A percentile compares a stretch with the other conserved stretches of the same genome.
Evolutionary conservation across 2,888 invertebrate species (phyloP).

Genomic region (Melanostoma scalare): DNA sequence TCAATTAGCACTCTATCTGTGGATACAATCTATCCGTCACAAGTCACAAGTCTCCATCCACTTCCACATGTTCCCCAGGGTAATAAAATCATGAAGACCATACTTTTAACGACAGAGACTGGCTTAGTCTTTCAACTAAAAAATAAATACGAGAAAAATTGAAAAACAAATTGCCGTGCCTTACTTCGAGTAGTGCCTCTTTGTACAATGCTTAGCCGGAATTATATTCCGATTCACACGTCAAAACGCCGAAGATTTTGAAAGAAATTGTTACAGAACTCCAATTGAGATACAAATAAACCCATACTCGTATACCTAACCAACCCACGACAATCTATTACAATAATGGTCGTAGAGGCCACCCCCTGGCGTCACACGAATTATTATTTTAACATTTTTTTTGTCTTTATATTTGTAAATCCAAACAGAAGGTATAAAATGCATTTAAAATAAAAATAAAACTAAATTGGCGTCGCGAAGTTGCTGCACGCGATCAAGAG

Average conservation of each 20-base stretch:
- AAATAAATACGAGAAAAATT: slow-evolving; percentile 16
- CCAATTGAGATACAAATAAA: slow-evolving; percentile 32
- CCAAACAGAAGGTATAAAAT: too few relatives aligned
- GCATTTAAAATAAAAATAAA: too few relatives aligned
- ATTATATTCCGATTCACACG: slow-evolving; percentile 52
- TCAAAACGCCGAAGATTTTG: slow-evolving; percentile 45
- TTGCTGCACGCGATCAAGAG: slow-evolving; percentile 56
- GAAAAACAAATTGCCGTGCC: slow-evolving; percentile 53
- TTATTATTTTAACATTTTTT: neutral
- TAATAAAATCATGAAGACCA: slow-evolving; percentile 28
- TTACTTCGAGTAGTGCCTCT: slow-evolving; percentile 5
- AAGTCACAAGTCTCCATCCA: slow-evolving; percentile 14
- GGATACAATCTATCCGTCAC: slow-evolving; percentile 47
- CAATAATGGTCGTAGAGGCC: slow-evolving; percentile 25
- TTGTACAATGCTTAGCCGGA: slow-evolving; percentile 8
- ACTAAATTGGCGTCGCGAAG: slow-evolving; percentile 5
- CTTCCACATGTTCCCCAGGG: neutral
- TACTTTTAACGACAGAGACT: neutral
- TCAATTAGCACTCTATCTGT: slow-evolving; percentile 63
- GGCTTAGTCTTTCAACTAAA: too few relatives aligned
- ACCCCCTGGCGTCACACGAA: slow-evolving; percentile 42
- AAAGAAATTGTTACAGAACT: slow-evolving; percentile 29
- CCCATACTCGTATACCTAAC: neutral
- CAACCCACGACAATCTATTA: slow-evolving; percentile 19
- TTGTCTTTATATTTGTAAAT: neutral